phyloP scores from a whole-genome alignment of 2,888 invertebrate species.

The Netelia melanura region DNA sequence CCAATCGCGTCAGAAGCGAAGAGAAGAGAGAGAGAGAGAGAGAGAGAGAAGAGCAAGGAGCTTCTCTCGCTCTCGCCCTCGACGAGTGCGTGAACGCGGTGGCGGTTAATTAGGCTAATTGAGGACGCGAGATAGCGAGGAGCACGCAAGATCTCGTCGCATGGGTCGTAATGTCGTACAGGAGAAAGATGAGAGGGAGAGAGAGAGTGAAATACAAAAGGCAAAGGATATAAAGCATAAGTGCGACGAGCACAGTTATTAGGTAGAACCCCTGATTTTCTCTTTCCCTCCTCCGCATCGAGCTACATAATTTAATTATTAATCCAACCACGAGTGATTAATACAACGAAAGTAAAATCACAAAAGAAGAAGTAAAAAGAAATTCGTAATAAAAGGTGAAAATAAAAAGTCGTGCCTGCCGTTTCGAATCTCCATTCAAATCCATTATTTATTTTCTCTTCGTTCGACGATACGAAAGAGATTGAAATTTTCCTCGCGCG shows the following conservation, averaged over 20 bases:
- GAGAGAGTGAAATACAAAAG: constrained; percentile 11
- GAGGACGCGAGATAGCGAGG: constrained; percentile 68
- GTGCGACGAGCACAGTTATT: constrained; percentile 13
- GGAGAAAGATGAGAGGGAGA: neutral
- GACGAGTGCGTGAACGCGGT: constrained; percentile 68
- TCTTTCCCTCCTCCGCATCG: neutral
- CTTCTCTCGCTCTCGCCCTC: constrained; percentile 38
- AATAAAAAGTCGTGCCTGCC: too few species aligned
- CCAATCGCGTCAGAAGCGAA: neutral
- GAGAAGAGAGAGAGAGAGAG: neutral
- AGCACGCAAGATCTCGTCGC: constrained; percentile 31
- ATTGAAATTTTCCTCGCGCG: neutral
- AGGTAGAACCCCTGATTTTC: constrained; percentile 16
- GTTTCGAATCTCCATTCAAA: too few species aligned
- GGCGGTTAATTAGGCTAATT: constrained; percentile 76
- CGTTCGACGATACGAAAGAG: neutral
- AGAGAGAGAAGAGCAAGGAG: neutral
- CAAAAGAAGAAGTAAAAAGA: neutral
- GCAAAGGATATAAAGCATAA: neutral
- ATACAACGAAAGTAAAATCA: constrained; percentile 23
- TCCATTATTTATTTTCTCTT: neutral
- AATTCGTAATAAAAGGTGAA: neutral
- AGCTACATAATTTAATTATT: constrained; percentile 49
- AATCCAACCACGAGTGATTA: constrained; percentile 36
- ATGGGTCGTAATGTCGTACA: neutral